Conservation (phyloP, 2,113 vertebrate species). For the Podarcis raffonei region DNA sequence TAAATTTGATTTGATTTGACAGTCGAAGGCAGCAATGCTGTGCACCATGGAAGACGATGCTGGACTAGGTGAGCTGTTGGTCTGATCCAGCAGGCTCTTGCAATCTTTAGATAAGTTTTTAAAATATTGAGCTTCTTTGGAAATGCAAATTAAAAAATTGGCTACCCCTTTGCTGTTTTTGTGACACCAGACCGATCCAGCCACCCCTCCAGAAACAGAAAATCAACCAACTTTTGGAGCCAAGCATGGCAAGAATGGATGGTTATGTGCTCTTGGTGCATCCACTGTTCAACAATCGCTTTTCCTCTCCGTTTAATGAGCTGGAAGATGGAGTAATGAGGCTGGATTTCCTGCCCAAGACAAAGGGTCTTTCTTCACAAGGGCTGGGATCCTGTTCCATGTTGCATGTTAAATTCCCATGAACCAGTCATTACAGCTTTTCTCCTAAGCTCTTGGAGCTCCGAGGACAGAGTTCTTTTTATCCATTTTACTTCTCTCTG, state of each 20-base stretch:
- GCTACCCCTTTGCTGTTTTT: too few relatives aligned
- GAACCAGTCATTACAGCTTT: background rate
- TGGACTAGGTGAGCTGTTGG: too few relatives aligned
- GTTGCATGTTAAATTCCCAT: background rate
- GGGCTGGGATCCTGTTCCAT: background rate
- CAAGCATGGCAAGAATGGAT: background rate
- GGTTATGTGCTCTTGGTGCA: too few relatives aligned
- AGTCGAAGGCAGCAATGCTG: too few relatives aligned
- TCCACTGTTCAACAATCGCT: background rate
- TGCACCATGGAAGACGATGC: too few relatives aligned
- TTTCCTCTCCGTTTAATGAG: background rate
- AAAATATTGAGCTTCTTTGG: too few relatives aligned
- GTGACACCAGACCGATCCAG: background rate
- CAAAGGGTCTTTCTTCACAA: background rate
- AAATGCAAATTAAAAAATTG: too few relatives aligned
- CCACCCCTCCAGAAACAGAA: background rate
- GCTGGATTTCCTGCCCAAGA: rapidly evolving
- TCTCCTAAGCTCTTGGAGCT: background rate
- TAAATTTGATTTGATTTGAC: too few relatives aligned
- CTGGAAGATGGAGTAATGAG: background rate
- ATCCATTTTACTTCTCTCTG: background rate
- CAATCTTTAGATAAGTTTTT: too few relatives aligned
- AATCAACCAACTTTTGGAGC: background rate
- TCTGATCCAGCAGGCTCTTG: too few relatives aligned
- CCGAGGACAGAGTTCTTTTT: background rate